Percentiles rank a stretch among this genome's conserved stretches.
Conservation (phyloP, 2,797 vertebrate species). For the Chelonia mydas region DNA sequence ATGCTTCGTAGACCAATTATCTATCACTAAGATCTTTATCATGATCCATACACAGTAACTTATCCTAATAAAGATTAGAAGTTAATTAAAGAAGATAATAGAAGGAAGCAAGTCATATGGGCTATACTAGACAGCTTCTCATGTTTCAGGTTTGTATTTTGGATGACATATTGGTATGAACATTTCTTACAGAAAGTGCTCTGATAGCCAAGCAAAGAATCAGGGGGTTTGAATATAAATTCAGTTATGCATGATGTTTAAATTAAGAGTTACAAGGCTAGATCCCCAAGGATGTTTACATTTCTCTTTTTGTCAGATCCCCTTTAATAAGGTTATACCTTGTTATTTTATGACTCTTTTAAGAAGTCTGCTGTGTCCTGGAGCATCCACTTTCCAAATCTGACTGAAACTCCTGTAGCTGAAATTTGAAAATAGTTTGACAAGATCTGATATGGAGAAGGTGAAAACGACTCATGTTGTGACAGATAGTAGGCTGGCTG, state of each 20-base stretch:
- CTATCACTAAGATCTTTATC: neutral
- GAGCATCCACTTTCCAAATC: neutral
- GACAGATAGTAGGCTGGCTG: neutral
- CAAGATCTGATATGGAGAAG: neutral
- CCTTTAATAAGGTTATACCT: conserved; percentile 30
- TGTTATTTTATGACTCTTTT: conserved; percentile 49
- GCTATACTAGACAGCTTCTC: neutral
- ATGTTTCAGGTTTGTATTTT: neutral
- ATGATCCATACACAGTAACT: neutral
- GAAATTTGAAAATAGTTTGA: neutral
- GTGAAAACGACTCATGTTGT: neutral
- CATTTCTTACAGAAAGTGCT: neutral
- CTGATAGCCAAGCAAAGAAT: neutral
- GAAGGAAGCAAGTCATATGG: neutral
- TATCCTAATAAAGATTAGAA: neutral
- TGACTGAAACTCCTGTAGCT: neutral
- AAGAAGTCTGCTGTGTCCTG: neutral
- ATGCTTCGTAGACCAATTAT: neutral
- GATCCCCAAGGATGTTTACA: conserved; percentile 4
- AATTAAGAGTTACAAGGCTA: neutral
- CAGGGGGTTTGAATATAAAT: neutral
- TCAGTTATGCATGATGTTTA: neutral
- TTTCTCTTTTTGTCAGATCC: conserved; percentile 14
- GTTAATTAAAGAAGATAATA: neutral
- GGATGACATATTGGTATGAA: neutral